phyloP scores from a whole-genome alignment of 2,888 invertebrate genomes.

The Tachina fera region DNA sequence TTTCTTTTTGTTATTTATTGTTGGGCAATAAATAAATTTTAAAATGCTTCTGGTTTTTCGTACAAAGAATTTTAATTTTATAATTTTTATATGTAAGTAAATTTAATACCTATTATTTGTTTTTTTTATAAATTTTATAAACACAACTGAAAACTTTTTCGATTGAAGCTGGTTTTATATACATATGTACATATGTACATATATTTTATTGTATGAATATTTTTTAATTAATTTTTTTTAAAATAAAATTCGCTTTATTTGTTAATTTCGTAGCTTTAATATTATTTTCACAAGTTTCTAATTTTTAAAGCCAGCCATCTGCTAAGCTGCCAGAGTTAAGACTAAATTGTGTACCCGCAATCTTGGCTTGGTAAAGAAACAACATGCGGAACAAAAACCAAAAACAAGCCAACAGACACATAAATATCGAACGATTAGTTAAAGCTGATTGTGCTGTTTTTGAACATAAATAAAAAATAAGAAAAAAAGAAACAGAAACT shows the following conservation, averaged over 20 bases:
- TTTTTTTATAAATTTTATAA: too few relatives aligned
- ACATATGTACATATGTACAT: too few relatives aligned
- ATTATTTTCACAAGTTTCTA: conserved; percentile 40
- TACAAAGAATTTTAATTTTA: background rate
- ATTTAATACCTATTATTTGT: too few relatives aligned
- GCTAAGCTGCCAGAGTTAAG: conserved; percentile 69
- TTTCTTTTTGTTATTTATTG: background rate
- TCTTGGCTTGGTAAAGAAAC: conserved; percentile 64
- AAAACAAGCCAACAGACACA: conserved; percentile 41
- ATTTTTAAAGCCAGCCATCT: conserved; percentile 60
- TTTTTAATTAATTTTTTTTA: background rate
- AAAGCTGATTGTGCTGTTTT: conserved; percentile 44
- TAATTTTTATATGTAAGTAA: background rate
- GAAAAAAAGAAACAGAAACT: background rate
- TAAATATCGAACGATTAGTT: conserved; percentile 60
- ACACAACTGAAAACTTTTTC: too few relatives aligned
- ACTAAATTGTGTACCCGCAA: conserved; percentile 59
- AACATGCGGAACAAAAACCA: conserved; percentile 49
- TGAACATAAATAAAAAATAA: background rate
- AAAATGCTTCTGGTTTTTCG: background rate
- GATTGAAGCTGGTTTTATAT: background rate
- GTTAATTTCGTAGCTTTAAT: conserved; percentile 2
- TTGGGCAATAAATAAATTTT: background rate
- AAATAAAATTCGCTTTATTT: conserved; percentile 8
- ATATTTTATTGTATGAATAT: background rate